phyloP scores from a whole-genome alignment of 2,888 invertebrate species.

The Polietes domitor region DNA sequence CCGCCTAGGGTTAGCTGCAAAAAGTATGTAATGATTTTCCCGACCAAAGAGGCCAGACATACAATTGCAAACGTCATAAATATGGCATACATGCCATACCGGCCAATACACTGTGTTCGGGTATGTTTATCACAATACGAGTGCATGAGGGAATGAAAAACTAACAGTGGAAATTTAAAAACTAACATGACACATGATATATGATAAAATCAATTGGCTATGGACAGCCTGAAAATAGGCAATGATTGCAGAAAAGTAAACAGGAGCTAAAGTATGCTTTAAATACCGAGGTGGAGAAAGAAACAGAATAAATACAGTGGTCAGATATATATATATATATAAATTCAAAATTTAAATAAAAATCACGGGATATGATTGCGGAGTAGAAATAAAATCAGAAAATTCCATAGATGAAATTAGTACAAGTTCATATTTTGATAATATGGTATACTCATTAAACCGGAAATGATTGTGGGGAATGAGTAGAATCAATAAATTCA shows the following conservation, averaged over 20 bases:
- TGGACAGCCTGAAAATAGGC: neutral
- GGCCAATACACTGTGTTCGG: neutral
- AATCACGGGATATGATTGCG: too few species aligned
- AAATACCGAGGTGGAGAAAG: too few species aligned
- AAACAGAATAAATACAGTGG: too few species aligned
- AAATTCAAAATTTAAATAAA: too few species aligned
- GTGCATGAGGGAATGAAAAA: conserved; percentile 50
- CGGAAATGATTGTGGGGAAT: too few species aligned
- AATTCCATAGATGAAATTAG: too few species aligned
- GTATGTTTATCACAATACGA: conserved; percentile 47
- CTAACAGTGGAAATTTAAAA: conserved; percentile 7
- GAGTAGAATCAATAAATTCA: too few species aligned
- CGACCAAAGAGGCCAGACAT: conserved; percentile 37
- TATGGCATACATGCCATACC: neutral
- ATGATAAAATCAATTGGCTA: conserved; percentile 46
- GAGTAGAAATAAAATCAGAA: too few species aligned
- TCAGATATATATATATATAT: too few species aligned
- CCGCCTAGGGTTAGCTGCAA: neutral
- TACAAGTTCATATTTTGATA: too few species aligned
- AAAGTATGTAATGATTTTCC: neutral
- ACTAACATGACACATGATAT: conserved; percentile 49
- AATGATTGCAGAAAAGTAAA: neutral
- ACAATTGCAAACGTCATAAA: conserved; percentile 43
- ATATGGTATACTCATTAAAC: too few species aligned
- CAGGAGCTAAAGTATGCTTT: neutral